Evolutionary conservation across 2,113 vertebrate genomes (phyloP).

Genomic region (Australoheros scitulus): DNA sequence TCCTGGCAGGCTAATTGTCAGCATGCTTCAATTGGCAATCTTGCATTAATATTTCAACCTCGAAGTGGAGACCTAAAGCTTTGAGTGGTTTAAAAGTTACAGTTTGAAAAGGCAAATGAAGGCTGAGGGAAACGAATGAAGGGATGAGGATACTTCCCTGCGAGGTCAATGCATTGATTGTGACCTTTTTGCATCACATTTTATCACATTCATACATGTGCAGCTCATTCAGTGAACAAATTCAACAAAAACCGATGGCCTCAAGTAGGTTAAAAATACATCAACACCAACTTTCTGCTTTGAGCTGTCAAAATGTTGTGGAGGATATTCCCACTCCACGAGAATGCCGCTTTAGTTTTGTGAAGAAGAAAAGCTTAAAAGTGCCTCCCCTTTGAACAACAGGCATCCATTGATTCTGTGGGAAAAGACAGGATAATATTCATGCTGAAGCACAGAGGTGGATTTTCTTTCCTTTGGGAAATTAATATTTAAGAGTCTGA

Average conservation of each 20-base stretch:
- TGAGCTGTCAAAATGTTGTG: slow-evolving; percentile 1
- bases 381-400: slow-evolving; percentile 9
- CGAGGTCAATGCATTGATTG: background rate
- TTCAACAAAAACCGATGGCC: background rate
- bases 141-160: background rate
- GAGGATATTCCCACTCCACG: background rate
- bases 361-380: slow-evolving; percentile 1
- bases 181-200: background rate
- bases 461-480: slow-evolving; percentile 1
- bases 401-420: background rate
- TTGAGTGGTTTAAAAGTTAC: background rate
- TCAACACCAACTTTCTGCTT: background rate
- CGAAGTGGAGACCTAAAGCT: background rate
- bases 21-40: background rate
- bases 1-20: slow-evolving; percentile 25
- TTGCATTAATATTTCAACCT: slow-evolving; percentile 14
- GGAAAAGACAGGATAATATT: background rate
- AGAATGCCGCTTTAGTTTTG: slow-evolving; percentile 6
- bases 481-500: slow-evolving; percentile 12
- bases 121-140: background rate
- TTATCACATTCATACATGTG: background rate
- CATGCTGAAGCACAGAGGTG: background rate
- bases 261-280: slow-evolving; percentile 35
- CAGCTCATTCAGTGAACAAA: background rate
- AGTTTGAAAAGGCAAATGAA: slow-evolving; percentile 6